phyloP scores from a whole-genome alignment of 2,797 vertebrate genomes.

The Oryzias dopingdopingensis region DNA sequence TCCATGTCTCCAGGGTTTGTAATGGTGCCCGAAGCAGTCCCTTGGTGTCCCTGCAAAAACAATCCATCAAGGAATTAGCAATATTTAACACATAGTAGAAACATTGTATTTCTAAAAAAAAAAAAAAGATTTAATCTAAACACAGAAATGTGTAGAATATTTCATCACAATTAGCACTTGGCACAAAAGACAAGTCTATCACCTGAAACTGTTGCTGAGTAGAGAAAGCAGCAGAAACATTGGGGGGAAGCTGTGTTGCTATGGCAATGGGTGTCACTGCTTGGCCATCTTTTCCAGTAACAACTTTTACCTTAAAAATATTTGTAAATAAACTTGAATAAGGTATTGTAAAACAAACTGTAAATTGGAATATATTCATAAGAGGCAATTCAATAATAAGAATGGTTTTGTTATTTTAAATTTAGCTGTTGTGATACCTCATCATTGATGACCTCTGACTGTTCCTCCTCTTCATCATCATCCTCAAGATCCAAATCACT shows the following conservation, averaged over 20 bases:
- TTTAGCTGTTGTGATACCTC: constrained; percentile 82
- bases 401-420: constrained; percentile 8
- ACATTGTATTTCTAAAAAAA: not conserved
- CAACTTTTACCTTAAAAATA: constrained; percentile 88
- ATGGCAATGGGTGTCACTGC: constrained; percentile 96
- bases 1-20: constrained; percentile 88
- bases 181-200: constrained; percentile 29
- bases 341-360: constrained; percentile 4
- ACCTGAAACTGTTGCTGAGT: constrained; percentile 90
- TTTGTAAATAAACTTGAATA: constrained; percentile 3
- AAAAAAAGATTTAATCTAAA: too few relatives aligned
- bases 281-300: constrained; percentile 96
- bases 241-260: constrained; percentile 95
- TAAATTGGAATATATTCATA: not conserved
- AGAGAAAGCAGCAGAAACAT: constrained; percentile 96
- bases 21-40: constrained; percentile 75
- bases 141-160: not conserved
- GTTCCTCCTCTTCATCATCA: constrained; percentile 95
- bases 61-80: constrained; percentile 58
- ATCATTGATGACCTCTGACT: constrained; percentile 98
- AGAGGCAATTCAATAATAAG: not conserved
- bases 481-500: constrained; percentile 96
- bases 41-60: constrained; percentile 83
- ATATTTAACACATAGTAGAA: not conserved
- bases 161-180: not conserved